Evolutionary conservation across 1,140 invertebrate species (phyloP).

Genomic region (Pollicipes pollicipes): DNA sequence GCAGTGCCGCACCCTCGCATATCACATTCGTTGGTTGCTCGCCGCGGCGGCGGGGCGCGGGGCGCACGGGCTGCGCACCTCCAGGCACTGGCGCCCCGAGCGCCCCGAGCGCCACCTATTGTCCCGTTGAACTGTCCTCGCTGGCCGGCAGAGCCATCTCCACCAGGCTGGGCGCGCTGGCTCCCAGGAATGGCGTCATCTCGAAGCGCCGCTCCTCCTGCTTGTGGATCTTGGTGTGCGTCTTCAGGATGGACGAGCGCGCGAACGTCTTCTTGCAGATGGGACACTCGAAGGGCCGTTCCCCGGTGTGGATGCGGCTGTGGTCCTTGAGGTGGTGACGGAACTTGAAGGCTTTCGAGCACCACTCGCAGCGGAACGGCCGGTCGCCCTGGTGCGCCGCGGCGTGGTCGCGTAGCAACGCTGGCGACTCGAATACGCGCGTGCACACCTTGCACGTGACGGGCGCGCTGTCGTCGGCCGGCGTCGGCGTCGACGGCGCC

Average conservation of each 20-base stretch:
- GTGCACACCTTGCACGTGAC: slow-evolving; percentile 1
- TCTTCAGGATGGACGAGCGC: slow-evolving; percentile 3
- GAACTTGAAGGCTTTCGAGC: not conserved
- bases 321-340: not conserved
- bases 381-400: not conserved
- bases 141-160: not conserved
- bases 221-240: slow-evolving; percentile 3
- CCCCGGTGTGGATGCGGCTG: not conserved
- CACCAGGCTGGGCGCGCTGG: too few species aligned
- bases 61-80: too few species aligned
- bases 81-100: too few species aligned
- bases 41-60: too few species aligned
- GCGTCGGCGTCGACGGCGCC: not conserved
- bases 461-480: not conserved
- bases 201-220: not conserved
- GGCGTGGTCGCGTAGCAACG: not conserved
- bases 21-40: not conserved
- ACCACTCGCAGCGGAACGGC: not conserved
- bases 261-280: not conserved
- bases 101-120: too few species aligned
- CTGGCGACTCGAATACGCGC: not conserved
- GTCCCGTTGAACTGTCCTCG: not conserved
- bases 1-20: not conserved
- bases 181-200: not conserved
- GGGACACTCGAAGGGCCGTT: not conserved